Evolutionary conservation across 2,888 invertebrate genomes (phyloP).

Genomic region (Phorcus lineatus): DNA sequence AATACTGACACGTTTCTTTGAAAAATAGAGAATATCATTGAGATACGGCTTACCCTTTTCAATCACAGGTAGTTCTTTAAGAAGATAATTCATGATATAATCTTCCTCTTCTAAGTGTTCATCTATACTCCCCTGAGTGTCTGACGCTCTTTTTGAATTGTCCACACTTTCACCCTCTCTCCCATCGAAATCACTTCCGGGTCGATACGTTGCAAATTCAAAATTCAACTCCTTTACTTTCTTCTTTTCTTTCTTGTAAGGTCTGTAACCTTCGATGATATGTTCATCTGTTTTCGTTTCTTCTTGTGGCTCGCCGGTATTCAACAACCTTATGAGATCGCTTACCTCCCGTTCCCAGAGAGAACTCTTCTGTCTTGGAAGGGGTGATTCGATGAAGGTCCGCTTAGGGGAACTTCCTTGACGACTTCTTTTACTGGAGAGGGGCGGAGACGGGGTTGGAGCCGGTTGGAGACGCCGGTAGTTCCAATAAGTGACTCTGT

Average conservation of each 20-base stretch:
- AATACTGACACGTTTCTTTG: too few species aligned
- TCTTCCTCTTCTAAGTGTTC: conserved; percentile 38
- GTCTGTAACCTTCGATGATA: background rate
- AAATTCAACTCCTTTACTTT: conserved; percentile 46
- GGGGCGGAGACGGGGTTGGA: conserved; percentile 36
- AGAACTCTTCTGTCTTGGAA: background rate
- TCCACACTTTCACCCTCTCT: conserved; percentile 40
- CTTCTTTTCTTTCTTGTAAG: conserved; percentile 30
- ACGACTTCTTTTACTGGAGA: background rate
- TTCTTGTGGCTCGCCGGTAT: background rate
- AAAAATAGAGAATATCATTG: too few species aligned
- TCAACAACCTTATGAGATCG: background rate
- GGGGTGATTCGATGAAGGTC: background rate
- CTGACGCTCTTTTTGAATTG: conserved; percentile 36
- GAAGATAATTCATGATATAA: conserved; percentile 56
- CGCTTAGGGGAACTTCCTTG: background rate
- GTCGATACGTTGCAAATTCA: conserved; percentile 42
- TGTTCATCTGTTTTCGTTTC: background rate
- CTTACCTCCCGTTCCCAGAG: background rate
- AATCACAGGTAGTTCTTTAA: conserved; percentile 62
- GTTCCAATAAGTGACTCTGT: conserved; percentile 90
- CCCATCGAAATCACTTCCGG: conserved; percentile 38
- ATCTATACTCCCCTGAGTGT: conserved; percentile 33
- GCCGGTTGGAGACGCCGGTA: conserved; percentile 77
- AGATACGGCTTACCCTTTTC: conserved; percentile 58